Evolutionary conservation across 2,797 vertebrate species (phyloP).

Genomic region (Acrossocheilus wenchowensis): DNA sequence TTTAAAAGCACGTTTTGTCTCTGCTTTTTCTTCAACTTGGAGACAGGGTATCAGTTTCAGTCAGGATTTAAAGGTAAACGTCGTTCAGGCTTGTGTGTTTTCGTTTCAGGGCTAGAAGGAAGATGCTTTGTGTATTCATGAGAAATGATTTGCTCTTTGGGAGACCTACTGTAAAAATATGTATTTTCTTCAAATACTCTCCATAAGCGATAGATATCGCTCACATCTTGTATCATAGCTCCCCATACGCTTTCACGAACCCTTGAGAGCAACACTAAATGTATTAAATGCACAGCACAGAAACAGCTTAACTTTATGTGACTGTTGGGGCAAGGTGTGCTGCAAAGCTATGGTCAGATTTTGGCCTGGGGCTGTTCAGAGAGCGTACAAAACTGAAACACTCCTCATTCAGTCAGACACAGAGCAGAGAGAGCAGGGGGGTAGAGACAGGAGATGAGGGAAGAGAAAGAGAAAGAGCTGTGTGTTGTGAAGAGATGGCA

Average conservation of each 20-base stretch:
- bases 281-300: conserved; percentile 53
- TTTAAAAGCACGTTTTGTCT: conserved; percentile 72
- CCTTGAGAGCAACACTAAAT: conserved; percentile 31
- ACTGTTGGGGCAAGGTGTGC: conserved; percentile 60
- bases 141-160: conserved; percentile 36
- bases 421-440: conserved; percentile 46
- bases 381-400: conserved; percentile 48
- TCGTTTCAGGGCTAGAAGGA: conserved; percentile 33
- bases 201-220: conserved; percentile 16
- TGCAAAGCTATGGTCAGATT: conserved; percentile 72
- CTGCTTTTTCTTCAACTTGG: conserved; percentile 63
- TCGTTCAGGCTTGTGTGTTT: conserved; percentile 27
- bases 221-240: background rate
- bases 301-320: conserved; percentile 58
- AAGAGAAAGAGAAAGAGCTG: conserved; percentile 62
- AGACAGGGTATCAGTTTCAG: conserved; percentile 53
- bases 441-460: conserved; percentile 60
- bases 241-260: background rate
- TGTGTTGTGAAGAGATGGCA: conserved; percentile 64
- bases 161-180: conserved; percentile 29
- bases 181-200: conserved; percentile 13
- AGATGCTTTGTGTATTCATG: conserved; percentile 39
- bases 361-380: conserved; percentile 65
- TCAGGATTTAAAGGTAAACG: conserved; percentile 48
- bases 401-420: conserved; percentile 53